These are phyloP conservation scores for Fringilla coelebs DNA, from an alignment of 2,797 vertebrate genomes.

Conservation along the genomic window DNA sequence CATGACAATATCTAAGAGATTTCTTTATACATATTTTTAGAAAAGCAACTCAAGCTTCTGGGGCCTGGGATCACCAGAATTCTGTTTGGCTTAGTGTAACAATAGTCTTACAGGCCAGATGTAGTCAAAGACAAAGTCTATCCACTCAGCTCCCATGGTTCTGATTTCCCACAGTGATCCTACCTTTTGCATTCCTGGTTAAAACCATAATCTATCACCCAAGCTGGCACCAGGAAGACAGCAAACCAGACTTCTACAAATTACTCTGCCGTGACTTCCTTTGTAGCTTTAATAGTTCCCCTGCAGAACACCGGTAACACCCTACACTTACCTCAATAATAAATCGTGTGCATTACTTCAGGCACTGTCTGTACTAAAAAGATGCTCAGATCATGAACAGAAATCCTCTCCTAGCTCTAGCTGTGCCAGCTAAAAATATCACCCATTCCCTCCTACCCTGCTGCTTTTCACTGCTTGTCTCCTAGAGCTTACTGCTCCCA, in stretches of 20 bases:
- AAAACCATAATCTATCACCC: neutral
- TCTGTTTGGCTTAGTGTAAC: neutral
- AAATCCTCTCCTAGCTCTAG: neutral
- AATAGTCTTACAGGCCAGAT: neutral
- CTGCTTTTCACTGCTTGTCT: constrained; percentile 6
- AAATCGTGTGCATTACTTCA: neutral
- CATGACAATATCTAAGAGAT: neutral
- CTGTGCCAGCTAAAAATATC: constrained; percentile 35
- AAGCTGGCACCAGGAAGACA: neutral
- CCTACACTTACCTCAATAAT: neutral
- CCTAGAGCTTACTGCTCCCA: neutral
- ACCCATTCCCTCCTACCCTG: neutral
- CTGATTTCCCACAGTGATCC: neutral
- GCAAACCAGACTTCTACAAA: constrained; percentile 17
- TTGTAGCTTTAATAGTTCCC: neutral
- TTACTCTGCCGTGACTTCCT: neutral
- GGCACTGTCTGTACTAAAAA: neutral
- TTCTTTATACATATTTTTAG: neutral
- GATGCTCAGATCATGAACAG: constrained; percentile 12
- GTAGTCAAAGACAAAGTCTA: neutral
- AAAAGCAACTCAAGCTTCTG: neutral
- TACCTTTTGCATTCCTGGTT: neutral
- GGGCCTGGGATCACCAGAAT: neutral
- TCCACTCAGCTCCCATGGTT: neutral
- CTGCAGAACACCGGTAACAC: neutral